Percentiles rank a stretch among this genome's conserved stretches.
phyloP scores from a whole-genome alignment of 2,797 vertebrate genomes.

The Rhabdophis nuchalis region DNA sequence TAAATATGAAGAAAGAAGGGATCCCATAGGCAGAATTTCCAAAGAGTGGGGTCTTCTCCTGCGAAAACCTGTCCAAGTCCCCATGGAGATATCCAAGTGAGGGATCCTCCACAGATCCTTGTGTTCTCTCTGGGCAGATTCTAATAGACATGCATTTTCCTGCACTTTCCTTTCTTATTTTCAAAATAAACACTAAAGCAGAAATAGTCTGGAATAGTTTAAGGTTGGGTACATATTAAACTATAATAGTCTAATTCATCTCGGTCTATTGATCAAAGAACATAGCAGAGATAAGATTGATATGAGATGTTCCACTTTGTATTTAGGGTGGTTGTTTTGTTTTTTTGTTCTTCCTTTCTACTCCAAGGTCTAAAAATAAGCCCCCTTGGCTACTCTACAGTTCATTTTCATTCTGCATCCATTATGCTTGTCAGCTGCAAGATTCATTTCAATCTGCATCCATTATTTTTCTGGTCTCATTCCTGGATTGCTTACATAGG shows the following conservation, averaged over 20 bases:
- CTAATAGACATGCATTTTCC: not conserved
- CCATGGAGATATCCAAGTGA: not conserved
- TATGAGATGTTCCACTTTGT: not conserved
- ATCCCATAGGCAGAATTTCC: not conserved
- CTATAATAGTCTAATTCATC: not conserved
- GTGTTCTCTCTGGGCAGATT: not conserved
- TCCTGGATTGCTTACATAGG: constrained; percentile 35
- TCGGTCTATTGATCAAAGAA: not conserved
- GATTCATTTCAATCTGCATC: constrained; percentile 27
- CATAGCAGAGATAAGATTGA: not conserved
- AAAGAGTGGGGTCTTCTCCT: not conserved
- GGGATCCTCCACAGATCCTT: not conserved
- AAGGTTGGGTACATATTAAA: not conserved
- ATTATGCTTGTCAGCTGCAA: constrained; percentile 42
- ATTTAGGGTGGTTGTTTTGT: not conserved
- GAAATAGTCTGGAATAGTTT: not conserved
- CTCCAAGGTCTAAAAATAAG: not conserved
- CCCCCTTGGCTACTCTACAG: not conserved
- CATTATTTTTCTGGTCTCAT: constrained; percentile 32
- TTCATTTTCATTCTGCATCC: constrained; percentile 27
- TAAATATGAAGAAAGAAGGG: not conserved
- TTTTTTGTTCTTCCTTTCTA: not conserved
- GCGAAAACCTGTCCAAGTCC: not conserved
- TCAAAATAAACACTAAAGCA: not conserved
- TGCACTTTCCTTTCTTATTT: not conserved